These are phyloP conservation scores for Gopherus evgoodei DNA, from an alignment of 2,113 vertebrate genomes.

Conservation along the genomic window DNA sequence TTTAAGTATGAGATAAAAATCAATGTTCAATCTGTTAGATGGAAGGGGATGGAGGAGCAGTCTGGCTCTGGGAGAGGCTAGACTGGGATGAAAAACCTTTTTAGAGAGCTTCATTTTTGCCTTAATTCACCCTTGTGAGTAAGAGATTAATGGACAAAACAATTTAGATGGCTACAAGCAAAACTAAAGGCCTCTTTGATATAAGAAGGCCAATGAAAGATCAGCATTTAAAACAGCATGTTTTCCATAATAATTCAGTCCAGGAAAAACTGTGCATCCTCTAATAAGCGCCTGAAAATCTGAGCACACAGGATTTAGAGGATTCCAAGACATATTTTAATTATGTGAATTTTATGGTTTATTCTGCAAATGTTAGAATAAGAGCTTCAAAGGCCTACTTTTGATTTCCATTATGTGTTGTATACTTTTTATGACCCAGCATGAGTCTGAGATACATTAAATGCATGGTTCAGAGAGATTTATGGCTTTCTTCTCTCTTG, in stretches of 20 bases:
- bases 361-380: neutral
- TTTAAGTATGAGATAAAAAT: neutral
- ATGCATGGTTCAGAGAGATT: neutral
- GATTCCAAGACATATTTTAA: neutral
- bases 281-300: neutral
- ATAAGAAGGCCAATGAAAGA: neutral
- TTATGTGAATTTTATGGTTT: neutral
- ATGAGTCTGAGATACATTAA: neutral
- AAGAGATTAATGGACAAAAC: neutral
- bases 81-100: neutral
- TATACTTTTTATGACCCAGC: neutral
- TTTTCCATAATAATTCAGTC: neutral
- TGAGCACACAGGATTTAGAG: neutral
- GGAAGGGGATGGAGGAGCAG: neutral
- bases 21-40: neutral
- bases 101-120: neutral
- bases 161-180: neutral
- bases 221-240: neutral
- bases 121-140: neutral
- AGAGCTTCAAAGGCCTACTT: neutral
- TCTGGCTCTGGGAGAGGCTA: neutral
- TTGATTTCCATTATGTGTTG: neutral
- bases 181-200: neutral
- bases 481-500: neutral
- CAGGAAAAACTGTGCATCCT: neutral